Conservation (phyloP, 2,888 invertebrate species). For the Eugnorisma glareosa region DNA sequence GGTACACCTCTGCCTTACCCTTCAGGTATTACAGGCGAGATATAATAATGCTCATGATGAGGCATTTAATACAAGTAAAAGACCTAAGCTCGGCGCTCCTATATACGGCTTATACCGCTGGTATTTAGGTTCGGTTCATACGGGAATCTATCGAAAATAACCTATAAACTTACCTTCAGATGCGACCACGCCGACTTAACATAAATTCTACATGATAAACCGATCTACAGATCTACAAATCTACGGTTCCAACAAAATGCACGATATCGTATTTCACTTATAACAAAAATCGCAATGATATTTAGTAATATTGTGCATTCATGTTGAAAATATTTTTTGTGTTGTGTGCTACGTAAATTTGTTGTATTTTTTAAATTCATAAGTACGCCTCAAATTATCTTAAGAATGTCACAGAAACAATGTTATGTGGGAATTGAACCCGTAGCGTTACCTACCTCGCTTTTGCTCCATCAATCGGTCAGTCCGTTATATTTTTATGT, state of each 20-base stretch:
- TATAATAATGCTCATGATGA: neutral
- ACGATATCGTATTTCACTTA: neutral
- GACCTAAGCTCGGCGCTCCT: neutral
- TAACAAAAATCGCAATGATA: neutral
- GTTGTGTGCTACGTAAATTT: neutral
- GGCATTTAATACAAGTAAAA: neutral
- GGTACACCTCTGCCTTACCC: neutral
- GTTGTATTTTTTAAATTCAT: too few species aligned
- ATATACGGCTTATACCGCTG: neutral
- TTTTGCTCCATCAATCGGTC: neutral
- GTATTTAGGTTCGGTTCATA: neutral
- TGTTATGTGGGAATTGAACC: neutral
- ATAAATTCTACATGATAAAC: neutral
- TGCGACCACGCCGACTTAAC: neutral
- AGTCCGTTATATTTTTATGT: neutral
- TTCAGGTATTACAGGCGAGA: neutral
- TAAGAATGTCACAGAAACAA: neutral
- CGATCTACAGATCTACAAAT: constrained; percentile 7
- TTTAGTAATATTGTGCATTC: constrained; percentile 12
- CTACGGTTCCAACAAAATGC: constrained; percentile 12
- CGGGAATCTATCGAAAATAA: neutral
- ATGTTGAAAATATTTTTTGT: constrained; percentile 11
- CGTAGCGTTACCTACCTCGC: neutral
- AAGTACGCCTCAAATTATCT: neutral
- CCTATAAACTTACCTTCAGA: constrained; percentile 33